Base-by-base conservation (phyloP, 92 coral and sea anemone species). In the Phenganax subtilis region DNA sequence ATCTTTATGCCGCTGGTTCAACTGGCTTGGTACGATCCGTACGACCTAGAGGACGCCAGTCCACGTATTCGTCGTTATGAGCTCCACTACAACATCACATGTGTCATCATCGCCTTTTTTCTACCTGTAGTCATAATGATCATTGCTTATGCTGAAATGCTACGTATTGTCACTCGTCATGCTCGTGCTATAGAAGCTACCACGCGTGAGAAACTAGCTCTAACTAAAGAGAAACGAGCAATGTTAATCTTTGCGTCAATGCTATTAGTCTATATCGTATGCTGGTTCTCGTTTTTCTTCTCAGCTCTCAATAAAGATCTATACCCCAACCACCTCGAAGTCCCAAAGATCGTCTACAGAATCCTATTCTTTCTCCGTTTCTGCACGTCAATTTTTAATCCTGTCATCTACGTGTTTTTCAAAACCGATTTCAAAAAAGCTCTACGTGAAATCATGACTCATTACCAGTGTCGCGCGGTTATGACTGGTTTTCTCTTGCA, bases 371-470 rank as follows among this genome's bases (percentile, higher is more conserved):
- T 63, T 56, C 12, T 79, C 17, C 83, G 83, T 9, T 79, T 79
- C 83, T 79, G 83, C 27, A 63, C 83, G 14, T 79, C 83, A 8
- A 69, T 79, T 14, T 59, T 79, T 28, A 79, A 79, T 25, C 83
- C 83, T 4, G 10, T 79, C 55, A 72, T 79, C 59, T 79, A 79
- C 62, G 83, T 79, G 28, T 79, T 79, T 56, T 79, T 79, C 62
- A 79, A 79, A 54, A 63, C 73, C 25, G 83, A 79, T 79, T 79
- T 79, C 62, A 79, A 65, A 52, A 79, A 79, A 52, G 83, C 83
- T 2, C 62, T 79, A 6, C 73, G 74, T 14, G 83, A 79, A 54
- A 52, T 69, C 7, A 12, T 79, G 7, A 65, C 51, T 16, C 83
- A 63, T 15, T 79, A 20, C 56, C 9, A 79, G 10, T 79, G 83